Base-by-base conservation (phyloP, 2,113 vertebrate genomes). In the Trogon surrucura region DNA sequence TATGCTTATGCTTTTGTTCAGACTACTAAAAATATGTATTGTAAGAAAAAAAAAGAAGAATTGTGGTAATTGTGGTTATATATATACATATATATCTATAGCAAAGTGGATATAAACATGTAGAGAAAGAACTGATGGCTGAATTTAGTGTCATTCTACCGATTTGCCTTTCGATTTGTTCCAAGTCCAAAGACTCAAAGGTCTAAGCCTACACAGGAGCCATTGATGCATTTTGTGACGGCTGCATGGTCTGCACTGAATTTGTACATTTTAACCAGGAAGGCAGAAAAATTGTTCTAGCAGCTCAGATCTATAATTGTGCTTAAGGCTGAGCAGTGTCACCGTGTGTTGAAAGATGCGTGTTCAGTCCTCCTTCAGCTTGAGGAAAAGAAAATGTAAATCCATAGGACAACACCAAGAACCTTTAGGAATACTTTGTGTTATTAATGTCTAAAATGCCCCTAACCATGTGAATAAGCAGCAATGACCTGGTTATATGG, bases 401-500 rank as follows among this genome's bases (percentile, higher is more conserved):
- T 73, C 67, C 56, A 18, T 4, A 45, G 5, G 1, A 14, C 13
- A 50, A 11, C 23, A 22, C 36, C 0, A 2, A 27, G 48, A 80
- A 77, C 58, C 50, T 54, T 20, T 29, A 70, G 25, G 30, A 93
- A 69, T 93, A 45, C 77, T 71, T 56, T 16, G 18, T 60, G 16
- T 74, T 89, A 36, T 32, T 41, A 27, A 72, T 41, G 30, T 18
- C 48, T 65, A 27, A 87, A 97, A 36, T 57, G 45, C 77, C 66
- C 77, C 73, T 71, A 84, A 78, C 73, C 61, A 72, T 45, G 83
- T 93, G 83, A 95, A 38, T 22, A 61, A 95, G 53, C 38, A 90
- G 61, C 71, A 88, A 10, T 61, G 79, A 85, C 66, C 80, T 79
- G 80, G 45, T 71, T 87, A 53, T 47, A 3, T 20, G 8, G 38